These are phyloP conservation scores for Rotaria sp. DNA, from an alignment of 2,888 invertebrate genomes.

Conservation along the genomic window DNA sequence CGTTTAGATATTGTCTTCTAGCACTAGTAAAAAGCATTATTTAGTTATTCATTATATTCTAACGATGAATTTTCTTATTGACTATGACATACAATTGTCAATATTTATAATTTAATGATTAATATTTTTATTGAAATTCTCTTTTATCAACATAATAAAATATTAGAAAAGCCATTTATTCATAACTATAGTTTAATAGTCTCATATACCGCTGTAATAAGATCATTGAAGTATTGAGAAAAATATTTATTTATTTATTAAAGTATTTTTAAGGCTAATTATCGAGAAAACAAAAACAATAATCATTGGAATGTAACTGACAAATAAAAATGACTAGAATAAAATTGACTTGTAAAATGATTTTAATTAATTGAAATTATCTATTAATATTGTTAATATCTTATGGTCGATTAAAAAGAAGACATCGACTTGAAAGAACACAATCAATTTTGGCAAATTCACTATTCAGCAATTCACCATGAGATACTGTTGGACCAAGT, in stretches of 20 bases:
- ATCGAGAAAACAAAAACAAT: not conserved
- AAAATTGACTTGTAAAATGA: not conserved
- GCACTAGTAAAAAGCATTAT: not conserved
- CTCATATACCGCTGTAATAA: no score
- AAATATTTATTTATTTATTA: not conserved
- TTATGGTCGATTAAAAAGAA: slow-evolving; percentile 28
- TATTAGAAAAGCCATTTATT: no score
- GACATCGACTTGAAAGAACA: not conserved
- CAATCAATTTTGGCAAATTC: slow-evolving; percentile 28
- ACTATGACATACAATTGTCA: no score
- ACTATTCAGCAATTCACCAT: not conserved
- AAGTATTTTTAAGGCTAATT: not conserved
- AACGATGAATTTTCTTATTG: no score
- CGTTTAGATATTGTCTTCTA: not conserved
- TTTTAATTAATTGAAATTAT: not conserved
- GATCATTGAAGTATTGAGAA: not conserved
- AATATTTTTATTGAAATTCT: no score
- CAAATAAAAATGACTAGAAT: slow-evolving; percentile 12
- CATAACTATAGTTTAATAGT: no score
- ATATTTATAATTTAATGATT: no score
- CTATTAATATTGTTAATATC: not conserved
- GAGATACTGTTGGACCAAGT: slow-evolving; percentile 1
- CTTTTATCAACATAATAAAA: no score
- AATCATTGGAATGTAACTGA: not conserved
- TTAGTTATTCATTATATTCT: not conserved